These are phyloP conservation scores for Sceloporus tristichus DNA, from an alignment of 2,113 vertebrate species.

Conservation along the genomic window DNA sequence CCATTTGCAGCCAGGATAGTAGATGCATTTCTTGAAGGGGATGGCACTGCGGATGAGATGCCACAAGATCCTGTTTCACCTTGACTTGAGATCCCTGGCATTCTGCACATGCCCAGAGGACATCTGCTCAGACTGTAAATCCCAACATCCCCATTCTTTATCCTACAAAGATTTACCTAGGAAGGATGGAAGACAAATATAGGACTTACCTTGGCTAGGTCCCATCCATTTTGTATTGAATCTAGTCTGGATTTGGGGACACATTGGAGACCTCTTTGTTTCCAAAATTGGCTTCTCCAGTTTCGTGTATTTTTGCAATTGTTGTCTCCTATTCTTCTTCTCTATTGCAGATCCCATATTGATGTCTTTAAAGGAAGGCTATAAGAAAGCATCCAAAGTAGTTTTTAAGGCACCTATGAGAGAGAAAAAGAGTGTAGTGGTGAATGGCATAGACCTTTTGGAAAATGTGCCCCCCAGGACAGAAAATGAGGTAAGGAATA, in stretches of 20 bases:
- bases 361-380: constrained; percentile 95
- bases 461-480: constrained; percentile 96
- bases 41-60: no score
- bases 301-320: background rate
- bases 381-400: constrained; percentile 85
- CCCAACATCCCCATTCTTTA: no score
- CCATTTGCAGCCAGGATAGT: no score
- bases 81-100: no score
- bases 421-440: constrained; percentile 92
- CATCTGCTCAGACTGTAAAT: no score
- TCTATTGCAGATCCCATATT: constrained; percentile 89
- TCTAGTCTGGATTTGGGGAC: background rate
- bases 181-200: background rate
- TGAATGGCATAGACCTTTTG: constrained; percentile 94
- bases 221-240: background rate
- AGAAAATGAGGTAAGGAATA: constrained; percentile 89
- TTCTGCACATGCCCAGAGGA: no score
- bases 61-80: no score
- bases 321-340: background rate
- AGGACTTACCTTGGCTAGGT: background rate
- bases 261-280: background rate
- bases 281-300: background rate
- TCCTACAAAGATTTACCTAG: background rate
- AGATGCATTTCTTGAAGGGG: no score
- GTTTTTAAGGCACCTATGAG: constrained; percentile 92